These are phyloP conservation scores for Pelochelys cantorii DNA, from an alignment of 2,797 vertebrate genomes.

Conservation along the genomic window DNA sequence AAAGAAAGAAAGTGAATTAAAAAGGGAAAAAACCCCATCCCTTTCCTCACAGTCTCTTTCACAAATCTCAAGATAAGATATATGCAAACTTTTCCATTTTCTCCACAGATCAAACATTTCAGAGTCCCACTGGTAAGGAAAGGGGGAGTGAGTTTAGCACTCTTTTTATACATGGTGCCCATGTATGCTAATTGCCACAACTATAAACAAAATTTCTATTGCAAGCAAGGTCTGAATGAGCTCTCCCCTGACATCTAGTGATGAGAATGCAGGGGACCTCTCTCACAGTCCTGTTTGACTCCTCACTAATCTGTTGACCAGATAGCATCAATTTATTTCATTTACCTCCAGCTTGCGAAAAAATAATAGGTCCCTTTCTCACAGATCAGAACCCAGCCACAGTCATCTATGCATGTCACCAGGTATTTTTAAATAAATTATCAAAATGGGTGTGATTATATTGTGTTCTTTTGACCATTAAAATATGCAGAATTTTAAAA, in stretches of 20 bases:
- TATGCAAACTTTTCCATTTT: accelerated
- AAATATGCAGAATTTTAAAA: no score
- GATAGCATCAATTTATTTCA: background rate
- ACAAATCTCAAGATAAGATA: background rate
- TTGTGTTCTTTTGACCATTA: no score
- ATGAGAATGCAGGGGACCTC: background rate
- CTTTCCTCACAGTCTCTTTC: accelerated
- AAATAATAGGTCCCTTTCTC: background rate
- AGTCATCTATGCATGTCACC: background rate
- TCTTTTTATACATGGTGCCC: background rate
- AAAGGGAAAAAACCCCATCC: accelerated
- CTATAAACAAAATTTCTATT: background rate
- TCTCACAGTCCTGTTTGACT: background rate
- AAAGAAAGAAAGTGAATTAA: background rate
- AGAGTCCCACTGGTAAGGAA: accelerated
- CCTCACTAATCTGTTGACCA: background rate
- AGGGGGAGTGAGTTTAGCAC: background rate
- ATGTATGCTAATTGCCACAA: background rate
- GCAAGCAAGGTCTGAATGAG: background rate
- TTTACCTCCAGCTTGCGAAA: background rate
- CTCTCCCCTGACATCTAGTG: background rate
- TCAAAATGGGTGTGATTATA: no score
- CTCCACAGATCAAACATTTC: accelerated
- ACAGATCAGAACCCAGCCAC: background rate
- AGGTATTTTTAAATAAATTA: background rate